Conservation (phyloP, 2,888 invertebrate species). For the Drosophila nigritarsus region DNA sequence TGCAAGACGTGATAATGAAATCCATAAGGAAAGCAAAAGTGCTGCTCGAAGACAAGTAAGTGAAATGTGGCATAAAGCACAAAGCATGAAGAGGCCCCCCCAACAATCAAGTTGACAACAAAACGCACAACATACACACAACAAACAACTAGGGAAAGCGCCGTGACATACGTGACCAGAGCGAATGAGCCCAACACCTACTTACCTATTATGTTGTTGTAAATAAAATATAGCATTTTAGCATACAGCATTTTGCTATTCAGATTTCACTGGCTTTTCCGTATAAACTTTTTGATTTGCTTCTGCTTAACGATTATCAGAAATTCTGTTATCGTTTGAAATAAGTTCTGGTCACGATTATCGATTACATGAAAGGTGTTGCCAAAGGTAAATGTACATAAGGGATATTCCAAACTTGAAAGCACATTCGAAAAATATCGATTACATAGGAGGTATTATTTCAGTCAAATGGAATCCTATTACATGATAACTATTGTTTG, state of each 20-base stretch:
- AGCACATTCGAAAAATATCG: background rate
- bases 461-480: background rate
- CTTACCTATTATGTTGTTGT: background rate
- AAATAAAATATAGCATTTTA: background rate
- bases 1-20: background rate
- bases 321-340: background rate
- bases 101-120: slow-evolving; percentile 6
- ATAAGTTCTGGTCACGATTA: background rate
- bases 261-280: background rate
- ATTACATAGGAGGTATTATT: background rate
- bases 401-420: background rate
- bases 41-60: slow-evolving; percentile 2
- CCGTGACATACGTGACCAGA: slow-evolving; percentile 8
- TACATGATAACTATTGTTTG: background rate
- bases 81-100: background rate
- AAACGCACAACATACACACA: background rate
- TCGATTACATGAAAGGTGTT: background rate
- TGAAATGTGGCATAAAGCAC: slow-evolving; percentile 4
- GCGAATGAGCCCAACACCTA: background rate
- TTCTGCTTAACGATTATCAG: background rate
- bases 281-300: background rate
- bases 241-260: background rate
- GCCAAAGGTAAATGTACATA: background rate
- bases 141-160: slow-evolving; percentile 5
- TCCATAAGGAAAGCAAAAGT: slow-evolving; percentile 13